phyloP scores from a whole-genome alignment of 2,113 vertebrate genomes.

The Anhinga anhinga region DNA sequence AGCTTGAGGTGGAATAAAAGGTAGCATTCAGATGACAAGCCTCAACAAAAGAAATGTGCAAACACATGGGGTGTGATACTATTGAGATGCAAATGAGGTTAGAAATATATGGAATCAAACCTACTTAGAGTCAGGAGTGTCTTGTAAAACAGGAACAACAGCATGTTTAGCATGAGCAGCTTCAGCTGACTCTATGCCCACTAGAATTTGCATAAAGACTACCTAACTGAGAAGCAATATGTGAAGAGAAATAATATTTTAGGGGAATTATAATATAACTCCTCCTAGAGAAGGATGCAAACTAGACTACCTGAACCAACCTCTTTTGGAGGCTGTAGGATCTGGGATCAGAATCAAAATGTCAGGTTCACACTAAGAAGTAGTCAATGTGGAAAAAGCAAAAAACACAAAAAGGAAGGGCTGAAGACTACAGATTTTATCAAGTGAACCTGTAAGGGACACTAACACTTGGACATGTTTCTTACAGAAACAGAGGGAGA shows the following conservation, averaged over 20 bases:
- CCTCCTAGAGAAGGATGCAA: not conserved
- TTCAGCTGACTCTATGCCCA: not conserved
- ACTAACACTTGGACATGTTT: not conserved
- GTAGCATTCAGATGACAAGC: conserved; percentile 24
- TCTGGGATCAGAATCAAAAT: not conserved
- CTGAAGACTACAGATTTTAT: not conserved
- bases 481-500: not conserved
- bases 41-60: conserved; percentile 46
- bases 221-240: not conserved
- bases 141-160: conserved; percentile 28
- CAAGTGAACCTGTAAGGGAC: not conserved
- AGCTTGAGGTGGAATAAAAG: conserved; percentile 52
- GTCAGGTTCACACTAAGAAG: not conserved
- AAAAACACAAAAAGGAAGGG: not conserved
- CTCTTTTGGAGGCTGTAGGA: not conserved
- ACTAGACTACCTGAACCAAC: not conserved
- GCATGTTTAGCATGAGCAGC: not conserved
- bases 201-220: not conserved
- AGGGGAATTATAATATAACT: not conserved
- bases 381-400: no score
- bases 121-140: not conserved
- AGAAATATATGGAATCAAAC: conserved; percentile 32
- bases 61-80: conserved; percentile 12
- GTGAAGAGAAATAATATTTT: not conserved
- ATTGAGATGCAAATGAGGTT: conserved; percentile 70